Conservation (phyloP, 2,113 vertebrate genomes). For the Sinocyclocheilus anophthalmus region DNA sequence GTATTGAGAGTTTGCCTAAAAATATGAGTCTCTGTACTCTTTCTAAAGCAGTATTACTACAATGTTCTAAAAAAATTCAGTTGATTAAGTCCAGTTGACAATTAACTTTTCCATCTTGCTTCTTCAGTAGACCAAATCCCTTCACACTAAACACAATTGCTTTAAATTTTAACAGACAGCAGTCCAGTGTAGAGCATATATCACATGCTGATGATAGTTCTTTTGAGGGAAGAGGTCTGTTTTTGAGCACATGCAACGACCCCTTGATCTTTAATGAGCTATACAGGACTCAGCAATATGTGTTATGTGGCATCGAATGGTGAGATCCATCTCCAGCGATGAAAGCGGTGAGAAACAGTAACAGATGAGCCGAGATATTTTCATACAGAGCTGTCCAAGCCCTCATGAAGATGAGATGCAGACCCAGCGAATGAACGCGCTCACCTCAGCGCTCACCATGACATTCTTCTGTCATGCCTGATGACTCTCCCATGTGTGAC, state of each 20-base stretch:
- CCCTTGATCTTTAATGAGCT: conserved; percentile 24
- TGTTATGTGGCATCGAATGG: neutral
- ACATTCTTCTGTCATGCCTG: conserved; percentile 42
- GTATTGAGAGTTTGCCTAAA: neutral
- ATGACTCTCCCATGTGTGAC: conserved; percentile 18
- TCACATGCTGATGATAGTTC: neutral
- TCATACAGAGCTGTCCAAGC: neutral
- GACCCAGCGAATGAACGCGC: conserved; percentile 9
- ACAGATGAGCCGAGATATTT: conserved; percentile 23
- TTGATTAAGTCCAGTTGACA: neutral
- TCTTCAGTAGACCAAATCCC: neutral
- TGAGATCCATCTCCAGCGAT: conserved; percentile 23
- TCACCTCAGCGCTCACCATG: conserved; percentile 17
- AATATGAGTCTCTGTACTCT: neutral
- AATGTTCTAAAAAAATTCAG: neutral
- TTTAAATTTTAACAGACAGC: neutral
- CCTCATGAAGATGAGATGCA: neutral
- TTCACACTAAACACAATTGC: neutral
- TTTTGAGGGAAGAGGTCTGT: neutral
- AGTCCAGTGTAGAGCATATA: too few relatives aligned
- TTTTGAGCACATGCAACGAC: neutral
- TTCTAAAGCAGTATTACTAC: neutral
- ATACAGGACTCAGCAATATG: conserved; percentile 4
- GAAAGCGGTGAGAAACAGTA: conserved; percentile 32
- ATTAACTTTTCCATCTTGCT: neutral